Conservation (phyloP, 1,140 invertebrate genomes). For the Drosophila repleta region DNA sequence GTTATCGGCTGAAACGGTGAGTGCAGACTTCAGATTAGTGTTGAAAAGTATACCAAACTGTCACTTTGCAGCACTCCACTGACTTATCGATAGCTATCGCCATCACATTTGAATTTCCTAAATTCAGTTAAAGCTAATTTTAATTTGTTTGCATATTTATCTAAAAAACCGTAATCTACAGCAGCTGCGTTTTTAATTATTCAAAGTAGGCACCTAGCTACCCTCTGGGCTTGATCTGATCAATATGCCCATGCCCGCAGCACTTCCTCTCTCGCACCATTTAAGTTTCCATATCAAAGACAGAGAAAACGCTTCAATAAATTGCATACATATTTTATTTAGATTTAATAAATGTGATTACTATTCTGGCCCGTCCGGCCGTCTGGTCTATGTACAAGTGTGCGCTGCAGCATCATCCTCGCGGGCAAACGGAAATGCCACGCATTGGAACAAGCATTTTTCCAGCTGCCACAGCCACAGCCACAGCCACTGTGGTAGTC, state of each 20-base stretch:
- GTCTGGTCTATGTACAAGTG: conserved; percentile 20
- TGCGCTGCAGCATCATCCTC: conserved; percentile 50
- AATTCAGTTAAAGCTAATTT: background rate
- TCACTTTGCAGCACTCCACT: conserved; percentile 1
- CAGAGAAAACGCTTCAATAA: conserved; percentile 40
- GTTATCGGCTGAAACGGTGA: background rate
- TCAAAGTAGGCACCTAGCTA: background rate
- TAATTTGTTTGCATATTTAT: background rate
- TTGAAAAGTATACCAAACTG: background rate
- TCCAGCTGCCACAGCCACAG: conserved; percentile 58
- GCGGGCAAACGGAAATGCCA: conserved; percentile 69
- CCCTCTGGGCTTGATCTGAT: background rate
- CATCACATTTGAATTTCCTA: background rate
- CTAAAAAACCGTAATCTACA: background rate
- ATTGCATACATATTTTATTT: conserved; percentile 63
- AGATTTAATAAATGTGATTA: conserved; percentile 72
- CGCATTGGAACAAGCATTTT: conserved; percentile 75
- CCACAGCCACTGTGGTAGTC: conserved; percentile 15
- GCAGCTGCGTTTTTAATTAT: background rate
- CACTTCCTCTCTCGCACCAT: conserved; percentile 6
- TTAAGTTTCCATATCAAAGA: conserved; percentile 31
- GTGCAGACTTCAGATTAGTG: background rate
- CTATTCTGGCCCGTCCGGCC: conserved; percentile 20
- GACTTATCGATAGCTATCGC: background rate
- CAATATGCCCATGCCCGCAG: background rate